These are phyloP conservation scores for Ceramica pisi DNA, from an alignment of 2,888 invertebrate species.

Conservation along the genomic window DNA sequence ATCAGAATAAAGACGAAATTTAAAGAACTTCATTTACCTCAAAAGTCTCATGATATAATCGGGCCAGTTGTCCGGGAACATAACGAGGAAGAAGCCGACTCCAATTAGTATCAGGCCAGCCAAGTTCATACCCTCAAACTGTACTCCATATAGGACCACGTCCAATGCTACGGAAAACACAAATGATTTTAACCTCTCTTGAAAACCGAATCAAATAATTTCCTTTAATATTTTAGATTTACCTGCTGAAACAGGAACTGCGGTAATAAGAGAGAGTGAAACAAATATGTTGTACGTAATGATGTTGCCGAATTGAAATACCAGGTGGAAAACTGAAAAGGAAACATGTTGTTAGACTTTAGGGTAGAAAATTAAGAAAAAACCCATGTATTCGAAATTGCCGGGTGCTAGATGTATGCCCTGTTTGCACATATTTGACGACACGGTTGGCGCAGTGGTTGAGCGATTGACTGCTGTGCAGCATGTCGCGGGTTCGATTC, in stretches of 20 bases:
- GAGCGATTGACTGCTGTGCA: too few relatives aligned
- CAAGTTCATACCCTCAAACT: conserved; percentile 98
- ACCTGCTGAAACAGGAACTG: conserved; percentile 98
- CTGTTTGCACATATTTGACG: too few relatives aligned
- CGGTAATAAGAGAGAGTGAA: conserved; percentile 97
- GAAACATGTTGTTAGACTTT: conserved; percentile 12
- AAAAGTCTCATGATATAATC: conserved; percentile 97
- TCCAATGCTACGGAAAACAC: conserved; percentile 93
- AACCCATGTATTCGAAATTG: too few relatives aligned
- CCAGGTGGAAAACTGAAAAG: conserved; percentile 95
- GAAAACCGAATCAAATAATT: not conserved
- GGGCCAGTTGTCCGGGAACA: conserved; percentile 99
- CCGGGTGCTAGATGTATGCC: too few relatives aligned
- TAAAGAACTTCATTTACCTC: conserved; percentile 90
- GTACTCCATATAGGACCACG: conserved; percentile 95
- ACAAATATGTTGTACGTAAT: conserved; percentile 98
- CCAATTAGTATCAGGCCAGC: conserved; percentile 98
- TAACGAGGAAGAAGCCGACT: conserved; percentile 97
- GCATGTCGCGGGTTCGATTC: too few relatives aligned
- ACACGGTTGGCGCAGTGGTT: too few relatives aligned
- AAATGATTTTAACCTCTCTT: not conserved
- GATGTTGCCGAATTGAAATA: conserved; percentile 98
- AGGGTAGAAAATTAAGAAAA: too few relatives aligned
- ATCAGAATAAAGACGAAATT: not conserved
- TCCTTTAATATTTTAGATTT: conserved; percentile 64